These are phyloP conservation scores for Saturnia japonica DNA, from an alignment of 2,888 invertebrate species.

Conservation along the genomic window DNA sequence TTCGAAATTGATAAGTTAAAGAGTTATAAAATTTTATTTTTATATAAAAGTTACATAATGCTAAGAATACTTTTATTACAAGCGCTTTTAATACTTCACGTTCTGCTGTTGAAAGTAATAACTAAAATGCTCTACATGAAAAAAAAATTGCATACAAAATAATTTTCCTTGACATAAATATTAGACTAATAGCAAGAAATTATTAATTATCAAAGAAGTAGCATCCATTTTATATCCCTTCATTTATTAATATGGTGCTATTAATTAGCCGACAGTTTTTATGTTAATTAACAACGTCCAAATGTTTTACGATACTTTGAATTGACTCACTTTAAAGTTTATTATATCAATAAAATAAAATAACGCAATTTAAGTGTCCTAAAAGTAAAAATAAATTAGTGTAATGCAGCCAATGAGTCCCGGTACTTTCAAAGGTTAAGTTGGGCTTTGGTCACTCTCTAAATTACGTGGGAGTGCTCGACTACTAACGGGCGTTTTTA, in stretches of 20 bases:
- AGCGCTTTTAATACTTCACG: not conserved
- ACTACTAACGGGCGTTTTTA: conserved; percentile 27
- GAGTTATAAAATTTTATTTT: no score
- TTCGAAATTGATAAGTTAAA: no score
- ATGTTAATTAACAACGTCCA: conserved; percentile 46
- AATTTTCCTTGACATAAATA: not conserved
- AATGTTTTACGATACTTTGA: conserved; percentile 41
- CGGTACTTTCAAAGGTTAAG: conserved; percentile 50
- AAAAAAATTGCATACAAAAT: not conserved
- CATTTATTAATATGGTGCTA: conserved; percentile 31
- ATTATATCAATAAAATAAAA: conserved; percentile 41
- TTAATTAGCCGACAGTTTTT: conserved; percentile 52
- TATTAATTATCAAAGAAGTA: not conserved
- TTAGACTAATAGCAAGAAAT: not conserved
- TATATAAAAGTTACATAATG: no score
- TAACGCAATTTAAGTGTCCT: conserved; percentile 45
- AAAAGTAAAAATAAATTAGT: conserved; percentile 65
- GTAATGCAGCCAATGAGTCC: conserved; percentile 62
- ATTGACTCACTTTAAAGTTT: conserved; percentile 50
- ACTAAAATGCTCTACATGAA: not conserved
- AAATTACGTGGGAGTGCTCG: conserved; percentile 43
- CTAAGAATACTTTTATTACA: not conserved
- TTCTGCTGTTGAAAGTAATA: not conserved
- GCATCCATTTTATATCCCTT: not conserved
- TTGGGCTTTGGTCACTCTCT: conserved; percentile 42